These are phyloP conservation scores for Nylanderia fulva DNA, from an alignment of 1,140 invertebrate species.

Conservation along the genomic window DNA sequence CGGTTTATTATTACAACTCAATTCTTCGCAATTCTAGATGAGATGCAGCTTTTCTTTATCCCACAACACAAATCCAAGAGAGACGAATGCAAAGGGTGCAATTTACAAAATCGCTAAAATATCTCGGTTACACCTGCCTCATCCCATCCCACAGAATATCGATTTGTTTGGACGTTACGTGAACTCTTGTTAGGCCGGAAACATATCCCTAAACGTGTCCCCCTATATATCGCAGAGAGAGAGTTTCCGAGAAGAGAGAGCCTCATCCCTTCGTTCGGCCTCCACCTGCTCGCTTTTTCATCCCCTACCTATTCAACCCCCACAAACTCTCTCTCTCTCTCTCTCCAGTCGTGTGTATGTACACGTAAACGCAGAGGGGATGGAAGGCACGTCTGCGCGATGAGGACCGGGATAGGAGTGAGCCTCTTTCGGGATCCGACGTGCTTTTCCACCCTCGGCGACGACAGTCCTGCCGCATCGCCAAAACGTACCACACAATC, in stretches of 20 bases:
- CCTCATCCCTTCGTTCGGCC: conserved; percentile 35
- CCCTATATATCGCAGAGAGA: conserved; percentile 46
- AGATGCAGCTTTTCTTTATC: no score
- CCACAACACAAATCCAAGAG: no score
- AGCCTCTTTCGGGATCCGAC: conserved; percentile 72
- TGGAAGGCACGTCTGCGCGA: conserved; percentile 74
- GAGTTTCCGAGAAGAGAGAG: conserved; percentile 59
- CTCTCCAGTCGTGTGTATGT: conserved; percentile 61
- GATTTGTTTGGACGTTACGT: no score
- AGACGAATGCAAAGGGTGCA: no score
- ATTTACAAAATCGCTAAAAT: no score
- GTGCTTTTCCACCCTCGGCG: conserved; percentile 77
- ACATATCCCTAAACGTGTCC: conserved; percentile 15
- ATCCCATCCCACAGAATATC: no score
- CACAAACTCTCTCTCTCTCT: no score
- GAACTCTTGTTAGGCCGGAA: conserved; percentile 13
- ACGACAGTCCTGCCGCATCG: conserved; percentile 84
- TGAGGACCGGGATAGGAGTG: conserved; percentile 53
- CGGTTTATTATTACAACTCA: no score
- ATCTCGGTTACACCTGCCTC: no score
- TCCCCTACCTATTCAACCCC: no score
- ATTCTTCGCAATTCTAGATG: no score
- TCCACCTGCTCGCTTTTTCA: neutral
- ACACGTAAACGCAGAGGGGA: conserved; percentile 61
- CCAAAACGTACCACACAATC: conserved; percentile 84